These are phyloP conservation scores for Luidia sarsii DNA, from an alignment of 53 echinoderm and acorn worm species.

Conservation along the genomic window DNA sequence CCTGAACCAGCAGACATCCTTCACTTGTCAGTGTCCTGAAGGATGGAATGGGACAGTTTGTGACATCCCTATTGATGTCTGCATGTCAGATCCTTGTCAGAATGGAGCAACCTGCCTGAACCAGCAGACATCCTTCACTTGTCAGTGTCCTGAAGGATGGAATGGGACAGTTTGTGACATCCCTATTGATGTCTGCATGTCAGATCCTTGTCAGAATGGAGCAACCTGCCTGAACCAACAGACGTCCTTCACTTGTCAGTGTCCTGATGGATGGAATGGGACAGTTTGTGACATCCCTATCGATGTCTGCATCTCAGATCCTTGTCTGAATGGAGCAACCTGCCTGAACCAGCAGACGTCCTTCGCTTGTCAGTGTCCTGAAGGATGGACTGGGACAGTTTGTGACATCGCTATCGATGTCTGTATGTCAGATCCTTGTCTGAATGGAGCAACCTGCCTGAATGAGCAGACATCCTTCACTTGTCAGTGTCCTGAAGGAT, in stretches of 20 bases:
- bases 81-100: neutral
- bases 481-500: slow-evolving; percentile 36
- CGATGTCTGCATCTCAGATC: neutral
- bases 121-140: neutral
- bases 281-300: slow-evolving; percentile 19
- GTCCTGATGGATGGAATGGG: slow-evolving; percentile 37
- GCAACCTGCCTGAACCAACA: slow-evolving; percentile 57
- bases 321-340: neutral
- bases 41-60: slow-evolving; percentile 39
- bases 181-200: slow-evolving; percentile 45
- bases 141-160: slow-evolving; percentile 63
- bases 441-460: slow-evolving; percentile 61
- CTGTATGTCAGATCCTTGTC: slow-evolving; percentile 34
- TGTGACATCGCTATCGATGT: slow-evolving; percentile 22
- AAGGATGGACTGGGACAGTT: slow-evolving; percentile 32
- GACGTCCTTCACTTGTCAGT: slow-evolving; percentile 56
- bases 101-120: slow-evolving; percentile 10
- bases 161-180: slow-evolving; percentile 62
- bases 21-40: slow-evolving; percentile 6
- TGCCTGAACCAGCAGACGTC: slow-evolving; percentile 4
- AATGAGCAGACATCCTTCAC: slow-evolving; percentile 22
- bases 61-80: neutral
- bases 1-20: neutral
- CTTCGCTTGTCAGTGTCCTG: slow-evolving; percentile 31
- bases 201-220: slow-evolving; percentile 69